These are phyloP conservation scores for Rhagoletis zephyria DNA, from an alignment of 1,140 invertebrate species.

Conservation along the genomic window DNA sequence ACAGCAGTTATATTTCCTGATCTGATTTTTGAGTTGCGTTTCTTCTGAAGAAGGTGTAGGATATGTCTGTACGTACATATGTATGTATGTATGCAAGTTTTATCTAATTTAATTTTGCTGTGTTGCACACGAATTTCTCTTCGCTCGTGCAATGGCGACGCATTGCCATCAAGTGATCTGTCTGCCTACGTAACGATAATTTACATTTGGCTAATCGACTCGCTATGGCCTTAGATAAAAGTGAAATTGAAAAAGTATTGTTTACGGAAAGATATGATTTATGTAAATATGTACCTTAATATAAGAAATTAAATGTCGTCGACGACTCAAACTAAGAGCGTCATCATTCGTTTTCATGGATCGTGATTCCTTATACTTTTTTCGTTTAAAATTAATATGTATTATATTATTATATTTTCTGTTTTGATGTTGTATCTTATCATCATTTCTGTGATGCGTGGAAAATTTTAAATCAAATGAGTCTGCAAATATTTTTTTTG, in stretches of 20 bases:
- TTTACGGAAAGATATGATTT: background rate
- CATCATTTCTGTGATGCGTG: too few species aligned
- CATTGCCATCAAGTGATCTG: background rate
- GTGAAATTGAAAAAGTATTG: constrained; percentile 26
- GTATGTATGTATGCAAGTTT: background rate
- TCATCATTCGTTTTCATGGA: too few species aligned
- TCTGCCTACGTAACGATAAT: background rate
- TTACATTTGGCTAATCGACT: background rate
- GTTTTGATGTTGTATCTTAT: too few species aligned
- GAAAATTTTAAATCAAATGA: constrained; percentile 1
- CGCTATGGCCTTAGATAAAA: background rate
- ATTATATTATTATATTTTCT: too few species aligned
- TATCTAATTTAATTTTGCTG: background rate
- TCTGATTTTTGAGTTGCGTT: too few species aligned
- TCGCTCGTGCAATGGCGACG: background rate
- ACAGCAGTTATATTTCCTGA: too few species aligned
- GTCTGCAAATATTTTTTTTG: background rate
- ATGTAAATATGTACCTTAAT: too few species aligned
- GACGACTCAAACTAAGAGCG: too few species aligned
- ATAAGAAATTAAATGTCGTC: too few species aligned
- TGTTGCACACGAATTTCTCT: background rate
- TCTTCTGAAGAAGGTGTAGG: too few species aligned
- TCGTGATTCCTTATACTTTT: too few species aligned
- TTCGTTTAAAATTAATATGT: too few species aligned
- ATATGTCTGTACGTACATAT: background rate